A percentile compares a stretch with the other conserved stretches of the same genome.
Conservation (phyloP, 2,797 vertebrate species). For the Trachurus trachurus region DNA sequence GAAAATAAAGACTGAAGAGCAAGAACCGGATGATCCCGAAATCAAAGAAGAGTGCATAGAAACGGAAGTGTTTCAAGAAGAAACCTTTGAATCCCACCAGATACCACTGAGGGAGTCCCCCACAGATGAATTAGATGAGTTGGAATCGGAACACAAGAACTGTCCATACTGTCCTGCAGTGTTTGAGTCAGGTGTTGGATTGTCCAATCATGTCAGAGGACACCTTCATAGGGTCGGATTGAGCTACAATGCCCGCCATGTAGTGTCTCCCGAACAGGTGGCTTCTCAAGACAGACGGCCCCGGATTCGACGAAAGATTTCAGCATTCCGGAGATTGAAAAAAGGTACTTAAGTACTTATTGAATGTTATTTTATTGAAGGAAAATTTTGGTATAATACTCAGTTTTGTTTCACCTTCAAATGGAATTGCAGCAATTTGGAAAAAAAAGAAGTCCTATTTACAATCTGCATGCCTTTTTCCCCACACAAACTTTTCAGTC, state of each 20-base stretch:
- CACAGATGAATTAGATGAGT: conserved; percentile 87
- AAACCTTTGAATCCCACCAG: conserved; percentile 86
- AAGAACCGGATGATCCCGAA: conserved; percentile 65
- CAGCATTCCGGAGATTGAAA: conserved; percentile 91
- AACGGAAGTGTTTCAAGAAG: conserved; percentile 79
- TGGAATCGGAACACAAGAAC: conserved; percentile 91
- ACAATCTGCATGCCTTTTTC: neutral
- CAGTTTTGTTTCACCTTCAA: neutral
- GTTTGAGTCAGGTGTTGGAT: conserved; percentile 97
- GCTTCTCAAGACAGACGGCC: conserved; percentile 95
- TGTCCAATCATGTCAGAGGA: conserved; percentile 97
- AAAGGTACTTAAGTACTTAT: conserved; percentile 87
- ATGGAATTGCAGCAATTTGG: neutral
- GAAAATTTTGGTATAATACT: neutral
- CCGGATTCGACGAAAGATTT: conserved; percentile 92
- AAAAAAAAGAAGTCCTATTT: neutral
- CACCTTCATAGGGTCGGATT: conserved; percentile 96
- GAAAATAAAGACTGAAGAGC: conserved; percentile 78
- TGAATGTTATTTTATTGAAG: conserved; percentile 8
- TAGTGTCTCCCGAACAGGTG: conserved; percentile 93
- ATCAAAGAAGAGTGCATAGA: conserved; percentile 88
- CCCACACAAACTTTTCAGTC: no score
- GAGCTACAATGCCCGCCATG: conserved; percentile 94
- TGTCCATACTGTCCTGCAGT: conserved; percentile 97
- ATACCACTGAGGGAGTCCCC: conserved; percentile 84